These are phyloP conservation scores for Brachionus calyciflorus DNA, from an alignment of 1,140 invertebrate species.

Conservation along the genomic window DNA sequence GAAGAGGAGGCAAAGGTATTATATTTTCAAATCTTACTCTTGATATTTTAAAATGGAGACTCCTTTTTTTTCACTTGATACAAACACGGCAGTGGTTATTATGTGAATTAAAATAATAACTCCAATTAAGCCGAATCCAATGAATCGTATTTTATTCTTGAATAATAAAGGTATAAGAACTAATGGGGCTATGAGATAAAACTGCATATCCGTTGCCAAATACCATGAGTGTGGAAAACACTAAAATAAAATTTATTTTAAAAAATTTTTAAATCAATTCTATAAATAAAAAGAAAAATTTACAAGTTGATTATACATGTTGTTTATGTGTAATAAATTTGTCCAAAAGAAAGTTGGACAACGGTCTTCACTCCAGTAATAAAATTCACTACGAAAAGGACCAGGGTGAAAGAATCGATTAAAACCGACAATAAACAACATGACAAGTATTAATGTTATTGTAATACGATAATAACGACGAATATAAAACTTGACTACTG, in stretches of 20 bases:
- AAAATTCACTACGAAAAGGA: neutral
- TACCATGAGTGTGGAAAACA: constrained; percentile 66
- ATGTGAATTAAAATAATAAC: constrained; percentile 48
- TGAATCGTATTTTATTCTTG: neutral
- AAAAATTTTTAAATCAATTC: too few relatives aligned
- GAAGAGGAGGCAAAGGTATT: too few relatives aligned
- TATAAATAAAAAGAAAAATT: neutral
- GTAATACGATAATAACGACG: constrained; percentile 24
- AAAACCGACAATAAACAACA: constrained; percentile 20
- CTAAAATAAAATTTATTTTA: neutral
- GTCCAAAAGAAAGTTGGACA: constrained; percentile 19
- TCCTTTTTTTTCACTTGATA: constrained; percentile 9
- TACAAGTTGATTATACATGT: neutral
- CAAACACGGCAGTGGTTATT: constrained; percentile 49
- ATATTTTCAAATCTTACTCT: neutral
- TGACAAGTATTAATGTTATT: neutral
- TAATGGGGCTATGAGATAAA: constrained; percentile 70
- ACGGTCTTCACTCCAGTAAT: neutral
- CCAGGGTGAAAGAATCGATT: constrained; percentile 23
- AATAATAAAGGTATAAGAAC: constrained; percentile 56
- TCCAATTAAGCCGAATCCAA: constrained; percentile 26
- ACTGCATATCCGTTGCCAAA: constrained; percentile 76
- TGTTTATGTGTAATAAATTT: neutral
- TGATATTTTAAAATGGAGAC: neutral
- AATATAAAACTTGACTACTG: neutral